A percentile compares a stretch with the other conserved stretches of the same genome.
These are phyloP conservation scores for Tursiops truncatus DNA, from an alignment of 2,113 vertebrate genomes.

Conservation along the genomic window DNA sequence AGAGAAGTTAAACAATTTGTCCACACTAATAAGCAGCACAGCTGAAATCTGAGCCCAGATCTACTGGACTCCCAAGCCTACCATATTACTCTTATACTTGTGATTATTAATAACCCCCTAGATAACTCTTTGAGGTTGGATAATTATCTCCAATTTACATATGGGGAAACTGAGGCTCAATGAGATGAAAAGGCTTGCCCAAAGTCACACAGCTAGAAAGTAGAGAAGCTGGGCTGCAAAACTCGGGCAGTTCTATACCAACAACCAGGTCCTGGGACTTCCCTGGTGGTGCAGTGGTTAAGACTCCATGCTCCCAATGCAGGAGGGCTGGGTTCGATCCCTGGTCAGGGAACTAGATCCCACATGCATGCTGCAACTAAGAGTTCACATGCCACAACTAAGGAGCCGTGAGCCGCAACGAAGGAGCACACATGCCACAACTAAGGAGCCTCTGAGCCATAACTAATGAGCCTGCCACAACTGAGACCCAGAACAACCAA, in stretches of 20 bases:
- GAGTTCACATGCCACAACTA: no score
- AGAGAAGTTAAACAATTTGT: not conserved
- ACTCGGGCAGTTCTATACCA: not conserved
- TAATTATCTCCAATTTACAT: not conserved
- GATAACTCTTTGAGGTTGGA: not conserved
- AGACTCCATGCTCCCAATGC: no score
- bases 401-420: no score
- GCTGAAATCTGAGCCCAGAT: not conserved
- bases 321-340: no score
- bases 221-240: not conserved
- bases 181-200: not conserved
- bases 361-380: no score
- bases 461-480: no score
- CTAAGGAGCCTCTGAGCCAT: no score
- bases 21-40: not conserved
- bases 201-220: not conserved
- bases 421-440: no score
- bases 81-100: not conserved
- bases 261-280: not conserved
- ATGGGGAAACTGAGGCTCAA: not conserved
- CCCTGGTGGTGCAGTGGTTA: no score
- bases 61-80: not conserved
- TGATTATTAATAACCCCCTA: not conserved
- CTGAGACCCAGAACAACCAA: no score
- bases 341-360: no score